Evolutionary conservation across 2,888 invertebrate genomes (phyloP).

Genomic region (Carabus problematicus): DNA sequence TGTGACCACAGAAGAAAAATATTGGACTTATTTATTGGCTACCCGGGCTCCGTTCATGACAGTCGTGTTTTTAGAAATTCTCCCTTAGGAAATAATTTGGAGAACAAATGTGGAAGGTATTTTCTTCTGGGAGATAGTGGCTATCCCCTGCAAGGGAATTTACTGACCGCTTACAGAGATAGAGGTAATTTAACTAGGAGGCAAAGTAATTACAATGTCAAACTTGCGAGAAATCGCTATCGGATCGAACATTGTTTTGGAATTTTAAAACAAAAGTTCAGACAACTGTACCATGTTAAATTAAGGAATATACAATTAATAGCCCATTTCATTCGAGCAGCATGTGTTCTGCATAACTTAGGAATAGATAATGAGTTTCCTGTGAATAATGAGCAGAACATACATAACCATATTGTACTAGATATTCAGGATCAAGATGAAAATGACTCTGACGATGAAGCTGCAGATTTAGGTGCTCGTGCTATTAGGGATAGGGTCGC

Average conservation of each 20-base stretch:
- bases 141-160: background rate
- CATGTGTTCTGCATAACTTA: slow-evolving; percentile 40
- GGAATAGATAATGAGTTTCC: slow-evolving; percentile 33
- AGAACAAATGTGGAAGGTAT: background rate
- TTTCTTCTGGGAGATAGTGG: slow-evolving; percentile 5
- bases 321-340: slow-evolving; percentile 42
- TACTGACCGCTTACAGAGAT: background rate
- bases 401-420: too few relatives aligned
- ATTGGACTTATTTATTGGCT: slow-evolving; percentile 47
- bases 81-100: background rate
- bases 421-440: too few relatives aligned
- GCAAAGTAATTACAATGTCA: background rate
- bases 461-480: too few relatives aligned
- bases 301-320: slow-evolving; percentile 24
- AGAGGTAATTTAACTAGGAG: background rate
- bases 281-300: slow-evolving; percentile 39
- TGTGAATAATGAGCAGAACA: too few relatives aligned
- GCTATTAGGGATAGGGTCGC: too few relatives aligned
- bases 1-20: slow-evolving; percentile 44
- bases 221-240: background rate
- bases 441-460: too few relatives aligned
- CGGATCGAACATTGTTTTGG: slow-evolving; percentile 21
- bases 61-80: slow-evolving; percentile 48
- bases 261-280: too few relatives aligned
- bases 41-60: slow-evolving; percentile 48